Conservation (phyloP, 2,113 vertebrate species). For the Syngnathus scovelli region DNA sequence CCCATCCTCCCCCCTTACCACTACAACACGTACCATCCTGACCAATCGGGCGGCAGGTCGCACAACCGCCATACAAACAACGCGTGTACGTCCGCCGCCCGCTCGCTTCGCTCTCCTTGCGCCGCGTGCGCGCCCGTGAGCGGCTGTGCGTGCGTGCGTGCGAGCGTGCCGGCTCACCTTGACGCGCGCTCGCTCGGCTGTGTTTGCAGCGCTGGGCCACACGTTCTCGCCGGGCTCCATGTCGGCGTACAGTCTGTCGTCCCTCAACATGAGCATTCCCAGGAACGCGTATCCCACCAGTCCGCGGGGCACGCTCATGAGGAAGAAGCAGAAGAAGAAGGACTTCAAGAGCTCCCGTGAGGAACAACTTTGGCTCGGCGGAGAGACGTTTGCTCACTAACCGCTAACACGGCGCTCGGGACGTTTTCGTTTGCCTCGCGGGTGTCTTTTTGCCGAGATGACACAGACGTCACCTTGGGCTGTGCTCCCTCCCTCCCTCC, state of each 20-base stretch:
- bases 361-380: conserved; percentile 40
- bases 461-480: neutral
- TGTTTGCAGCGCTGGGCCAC: conserved; percentile 80
- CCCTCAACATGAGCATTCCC: conserved; percentile 94
- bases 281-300: conserved; percentile 95
- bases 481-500: neutral
- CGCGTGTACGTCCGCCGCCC: conserved; percentile 46
- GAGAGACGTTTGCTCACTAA: too few species aligned
- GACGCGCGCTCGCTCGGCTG: neutral
- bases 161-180: neutral
- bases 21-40: conserved; percentile 85
- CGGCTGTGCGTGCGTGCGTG: neutral
- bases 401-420: too few species aligned
- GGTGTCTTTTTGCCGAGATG: too few species aligned
- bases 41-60: conserved; percentile 59
- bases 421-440: too few species aligned
- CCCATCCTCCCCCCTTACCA: conserved; percentile 80
- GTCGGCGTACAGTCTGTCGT: conserved; percentile 98
- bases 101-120: neutral
- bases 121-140: neutral
- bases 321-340: conserved; percentile 94
- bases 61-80: conserved; percentile 65
- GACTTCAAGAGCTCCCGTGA: conserved; percentile 97
- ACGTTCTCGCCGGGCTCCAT: conserved; percentile 97
- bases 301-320: conserved; percentile 91